phyloP scores from a whole-genome alignment of 2,113 vertebrate species.

The Ciconia boyciana region DNA sequence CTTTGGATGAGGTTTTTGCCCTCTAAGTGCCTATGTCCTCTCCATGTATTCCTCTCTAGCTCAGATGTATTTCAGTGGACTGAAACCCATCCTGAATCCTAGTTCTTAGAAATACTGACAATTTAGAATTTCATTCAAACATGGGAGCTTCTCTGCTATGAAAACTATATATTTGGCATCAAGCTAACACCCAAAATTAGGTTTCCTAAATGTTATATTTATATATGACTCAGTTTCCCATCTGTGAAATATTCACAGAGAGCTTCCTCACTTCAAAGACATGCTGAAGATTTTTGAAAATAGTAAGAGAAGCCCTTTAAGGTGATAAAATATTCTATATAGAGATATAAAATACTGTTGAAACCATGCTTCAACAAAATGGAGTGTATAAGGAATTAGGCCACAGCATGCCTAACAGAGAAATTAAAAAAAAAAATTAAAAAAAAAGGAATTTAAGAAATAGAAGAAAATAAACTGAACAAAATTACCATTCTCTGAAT shows the following conservation, averaged over 20 bases:
- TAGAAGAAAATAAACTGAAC: neutral
- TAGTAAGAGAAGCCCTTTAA: constrained; percentile 22
- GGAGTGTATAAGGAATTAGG: neutral
- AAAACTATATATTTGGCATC: neutral
- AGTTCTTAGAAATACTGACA: neutral
- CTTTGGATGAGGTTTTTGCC: neutral
- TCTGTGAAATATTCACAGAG: constrained; percentile 36
- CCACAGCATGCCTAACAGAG: neutral
- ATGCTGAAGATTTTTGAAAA: constrained; percentile 20
- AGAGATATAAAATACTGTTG: neutral
- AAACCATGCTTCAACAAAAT: neutral
- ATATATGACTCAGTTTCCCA: constrained; percentile 56
- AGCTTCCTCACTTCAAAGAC: constrained; percentile 23
- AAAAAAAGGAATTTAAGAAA: neutral
- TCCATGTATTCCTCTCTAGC: neutral
- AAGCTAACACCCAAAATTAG: constrained; percentile 20
- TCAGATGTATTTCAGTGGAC: neutral
- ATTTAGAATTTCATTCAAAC: neutral
- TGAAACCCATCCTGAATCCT: neutral
- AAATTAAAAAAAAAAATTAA: neutral
- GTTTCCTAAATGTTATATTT: constrained; percentile 48
- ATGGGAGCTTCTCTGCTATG: neutral
- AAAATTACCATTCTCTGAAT: neutral
- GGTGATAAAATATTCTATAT: constrained; percentile 25
- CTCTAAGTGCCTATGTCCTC: neutral